phyloP scores from a whole-genome alignment of 92 coral and sea anemone genomes.

The Epizoanthus illoricatus region DNA sequence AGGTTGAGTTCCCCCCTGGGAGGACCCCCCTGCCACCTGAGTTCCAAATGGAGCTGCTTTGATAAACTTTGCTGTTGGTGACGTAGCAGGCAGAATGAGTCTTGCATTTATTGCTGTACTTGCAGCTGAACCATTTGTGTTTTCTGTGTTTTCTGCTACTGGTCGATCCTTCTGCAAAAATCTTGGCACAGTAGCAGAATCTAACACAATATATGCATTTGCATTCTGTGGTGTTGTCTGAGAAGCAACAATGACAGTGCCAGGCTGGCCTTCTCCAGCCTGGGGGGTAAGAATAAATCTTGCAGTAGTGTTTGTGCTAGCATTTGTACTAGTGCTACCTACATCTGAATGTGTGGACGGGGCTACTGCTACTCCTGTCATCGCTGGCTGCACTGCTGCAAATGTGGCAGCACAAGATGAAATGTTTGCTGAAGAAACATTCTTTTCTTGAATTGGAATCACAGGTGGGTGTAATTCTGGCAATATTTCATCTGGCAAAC shows the following conservation, averaged over 20 bases:
- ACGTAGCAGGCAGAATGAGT: constrained; percentile 8
- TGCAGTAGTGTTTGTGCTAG: not conserved
- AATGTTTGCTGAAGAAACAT: not conserved
- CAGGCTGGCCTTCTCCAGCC: constrained; percentile 10
- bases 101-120: constrained; percentile 26
- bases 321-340: not conserved
- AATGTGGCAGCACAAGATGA: constrained; percentile 6
- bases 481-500: not conserved
- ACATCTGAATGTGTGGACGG: not conserved
- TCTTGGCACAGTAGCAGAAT: constrained; percentile 19
- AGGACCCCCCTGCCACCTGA: not conserved
- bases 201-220: constrained; percentile 35
- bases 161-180: constrained; percentile 4
- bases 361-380: not conserved
- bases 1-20: not conserved
- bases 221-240: constrained; percentile 19
- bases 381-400: not conserved
- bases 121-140: not conserved
- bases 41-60: constrained; percentile 1
- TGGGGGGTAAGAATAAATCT: constrained; percentile 21
- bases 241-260: constrained; percentile 32
- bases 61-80: not conserved
- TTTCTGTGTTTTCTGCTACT: not conserved
- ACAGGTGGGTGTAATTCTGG: not conserved
- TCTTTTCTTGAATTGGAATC: not conserved